Evolutionary conservation across 2,113 vertebrate species (phyloP).

Genomic region (Anarhynchus alexandrinus): DNA sequence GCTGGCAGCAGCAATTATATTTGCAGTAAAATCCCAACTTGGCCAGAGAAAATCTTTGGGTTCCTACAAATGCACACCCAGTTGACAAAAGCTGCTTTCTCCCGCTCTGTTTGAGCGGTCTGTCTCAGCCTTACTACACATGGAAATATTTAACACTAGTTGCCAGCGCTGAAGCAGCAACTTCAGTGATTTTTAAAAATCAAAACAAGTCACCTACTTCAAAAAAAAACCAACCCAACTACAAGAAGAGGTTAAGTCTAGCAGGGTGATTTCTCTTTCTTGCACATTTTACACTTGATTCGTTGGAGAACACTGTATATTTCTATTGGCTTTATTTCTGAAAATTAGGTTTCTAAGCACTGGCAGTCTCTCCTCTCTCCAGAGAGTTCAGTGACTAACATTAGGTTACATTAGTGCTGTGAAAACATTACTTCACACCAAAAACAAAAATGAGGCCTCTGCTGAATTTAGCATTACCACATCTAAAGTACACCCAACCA

Average conservation of each 20-base stretch:
- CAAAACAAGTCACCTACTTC: background rate
- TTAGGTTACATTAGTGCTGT: background rate
- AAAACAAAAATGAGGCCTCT: background rate
- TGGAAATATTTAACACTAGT: background rate
- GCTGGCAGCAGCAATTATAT: background rate
- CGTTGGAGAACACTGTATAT: background rate
- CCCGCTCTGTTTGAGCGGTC: background rate
- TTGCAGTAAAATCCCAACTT: background rate
- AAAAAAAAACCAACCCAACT: background rate
- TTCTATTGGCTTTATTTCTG: slow-evolving; percentile 15
- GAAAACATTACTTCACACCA: slow-evolving; percentile 27
- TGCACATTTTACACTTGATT: background rate
- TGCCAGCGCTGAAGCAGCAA: background rate
- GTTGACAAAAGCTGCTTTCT: slow-evolving; percentile 13
- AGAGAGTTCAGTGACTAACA: background rate
- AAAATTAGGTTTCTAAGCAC: background rate
- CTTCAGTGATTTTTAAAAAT: background rate
- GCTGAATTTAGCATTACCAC: background rate
- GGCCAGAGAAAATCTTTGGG: background rate
- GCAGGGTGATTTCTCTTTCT: background rate
- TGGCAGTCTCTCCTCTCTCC: background rate
- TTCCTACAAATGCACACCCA: background rate
- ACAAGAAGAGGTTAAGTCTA: background rate
- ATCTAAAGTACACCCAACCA: background rate
- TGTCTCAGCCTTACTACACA: background rate